Percentiles rank a stretch among this genome's conserved stretches.
Evolutionary conservation across 2,797 vertebrate species (phyloP).

Genomic region (Eidolon dupreanum): DNA sequence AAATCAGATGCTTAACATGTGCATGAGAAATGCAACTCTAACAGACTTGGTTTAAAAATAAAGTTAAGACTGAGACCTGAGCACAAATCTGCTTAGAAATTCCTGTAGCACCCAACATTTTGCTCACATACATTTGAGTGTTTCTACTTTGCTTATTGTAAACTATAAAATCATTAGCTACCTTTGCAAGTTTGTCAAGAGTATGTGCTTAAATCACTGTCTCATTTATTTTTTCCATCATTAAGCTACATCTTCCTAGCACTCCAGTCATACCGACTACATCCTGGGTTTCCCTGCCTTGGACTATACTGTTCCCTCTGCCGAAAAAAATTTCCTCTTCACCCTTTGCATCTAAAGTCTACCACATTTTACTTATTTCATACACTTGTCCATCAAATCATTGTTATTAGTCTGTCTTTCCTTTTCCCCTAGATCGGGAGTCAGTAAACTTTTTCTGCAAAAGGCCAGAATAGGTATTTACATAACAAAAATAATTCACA

Average conservation of each 20-base stretch:
- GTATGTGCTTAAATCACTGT: neutral
- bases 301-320: neutral
- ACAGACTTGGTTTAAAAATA: neutral
- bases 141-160: neutral
- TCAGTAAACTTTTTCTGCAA: neutral
- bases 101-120: neutral
- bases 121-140: neutral
- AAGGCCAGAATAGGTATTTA: neutral
- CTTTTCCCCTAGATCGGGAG: neutral
- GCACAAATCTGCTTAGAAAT: neutral
- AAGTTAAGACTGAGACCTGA: neutral
- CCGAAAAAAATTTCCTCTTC: neutral
- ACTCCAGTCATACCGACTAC: neutral
- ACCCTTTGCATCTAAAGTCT: neutral
- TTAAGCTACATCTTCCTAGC: neutral
- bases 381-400: neutral
- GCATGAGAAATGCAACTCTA: slow-evolving; percentile 9
- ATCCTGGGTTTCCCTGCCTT: neutral
- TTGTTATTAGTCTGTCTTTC: neutral
- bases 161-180: neutral
- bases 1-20: slow-evolving; percentile 23
- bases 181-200: neutral
- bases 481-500: neutral
- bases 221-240: neutral
- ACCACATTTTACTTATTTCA: neutral